Evolutionary conservation across 1,140 invertebrate genomes (phyloP).

Genomic region (Saccostrea cuccullata): DNA sequence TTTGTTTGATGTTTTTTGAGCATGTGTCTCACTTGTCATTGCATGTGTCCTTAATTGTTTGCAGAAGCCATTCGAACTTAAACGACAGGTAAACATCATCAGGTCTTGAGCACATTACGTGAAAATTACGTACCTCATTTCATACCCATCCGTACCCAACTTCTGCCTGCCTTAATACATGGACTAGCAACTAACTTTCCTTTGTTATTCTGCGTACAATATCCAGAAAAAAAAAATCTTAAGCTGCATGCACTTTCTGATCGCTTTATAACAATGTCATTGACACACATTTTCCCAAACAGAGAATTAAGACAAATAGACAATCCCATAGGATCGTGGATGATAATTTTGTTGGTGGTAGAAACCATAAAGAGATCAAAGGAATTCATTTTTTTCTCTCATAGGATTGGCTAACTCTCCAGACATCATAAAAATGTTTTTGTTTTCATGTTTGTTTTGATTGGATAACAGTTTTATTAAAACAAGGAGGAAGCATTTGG

Average conservation of each 20-base stretch:
- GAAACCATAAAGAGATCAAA: background rate
- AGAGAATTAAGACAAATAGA: background rate
- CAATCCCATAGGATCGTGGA: background rate
- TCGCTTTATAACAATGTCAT: background rate
- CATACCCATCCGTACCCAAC: background rate
- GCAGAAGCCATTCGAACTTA: constrained; percentile 25
- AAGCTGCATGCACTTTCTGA: constrained; percentile 3
- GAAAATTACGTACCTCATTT: background rate
- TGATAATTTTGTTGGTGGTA: background rate
- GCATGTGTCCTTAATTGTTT: constrained; percentile 20
- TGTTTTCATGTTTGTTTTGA: background rate
- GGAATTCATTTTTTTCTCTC: background rate
- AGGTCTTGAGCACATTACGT: background rate
- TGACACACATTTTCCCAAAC: constrained; percentile 5
- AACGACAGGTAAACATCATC: constrained; percentile 1
- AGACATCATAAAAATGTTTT: background rate
- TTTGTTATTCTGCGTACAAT: background rate
- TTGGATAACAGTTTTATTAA: background rate
- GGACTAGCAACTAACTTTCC: constrained; percentile 1
- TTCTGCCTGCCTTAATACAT: background rate
- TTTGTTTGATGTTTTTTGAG: background rate
- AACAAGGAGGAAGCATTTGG: no score
- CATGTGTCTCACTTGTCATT: constrained; percentile 5
- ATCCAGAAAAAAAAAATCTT: background rate
- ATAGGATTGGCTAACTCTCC: constrained; percentile 7